Percentiles rank a stretch among this genome's conserved stretches.
These are phyloP conservation scores for Listronotus bonariensis DNA, from an alignment of 1,140 invertebrate species.

Conservation along the genomic window DNA sequence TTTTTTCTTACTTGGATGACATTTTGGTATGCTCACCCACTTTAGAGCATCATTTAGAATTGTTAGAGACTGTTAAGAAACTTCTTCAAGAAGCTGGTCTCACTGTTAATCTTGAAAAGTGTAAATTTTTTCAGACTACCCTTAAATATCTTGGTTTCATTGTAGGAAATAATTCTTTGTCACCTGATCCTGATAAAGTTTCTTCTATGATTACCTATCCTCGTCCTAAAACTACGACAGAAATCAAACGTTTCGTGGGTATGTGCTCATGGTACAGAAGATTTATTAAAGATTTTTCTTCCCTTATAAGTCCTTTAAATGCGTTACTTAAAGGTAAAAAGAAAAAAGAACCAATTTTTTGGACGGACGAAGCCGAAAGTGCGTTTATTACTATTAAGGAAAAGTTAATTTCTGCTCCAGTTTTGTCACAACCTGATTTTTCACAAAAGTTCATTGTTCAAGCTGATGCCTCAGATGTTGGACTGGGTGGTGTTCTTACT, in stretches of 20 bases:
- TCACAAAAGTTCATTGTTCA: slow-evolving; percentile 35
- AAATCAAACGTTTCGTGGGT: slow-evolving; percentile 35
- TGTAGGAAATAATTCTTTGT: slow-evolving; percentile 48
- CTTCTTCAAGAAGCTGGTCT: slow-evolving; percentile 35
- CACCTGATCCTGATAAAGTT: slow-evolving; percentile 42
- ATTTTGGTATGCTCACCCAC: slow-evolving; percentile 48
- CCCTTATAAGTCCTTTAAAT: slow-evolving; percentile 52
- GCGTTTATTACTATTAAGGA: slow-evolving; percentile 37
- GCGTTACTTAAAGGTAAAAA: slow-evolving; percentile 49
- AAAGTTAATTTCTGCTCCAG: slow-evolving; percentile 35
- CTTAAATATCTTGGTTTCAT: slow-evolving; percentile 52
- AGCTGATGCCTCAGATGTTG: slow-evolving; percentile 35
- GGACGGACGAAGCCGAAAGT: too few relatives aligned
- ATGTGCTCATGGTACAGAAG: slow-evolving; percentile 54
- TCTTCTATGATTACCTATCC: slow-evolving; percentile 42
- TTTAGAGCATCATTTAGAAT: slow-evolving; percentile 51
- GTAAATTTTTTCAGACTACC: slow-evolving; percentile 45
- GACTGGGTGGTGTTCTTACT: slow-evolving; percentile 42
- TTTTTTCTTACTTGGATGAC: slow-evolving; percentile 51
- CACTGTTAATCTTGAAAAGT: slow-evolving; percentile 28
- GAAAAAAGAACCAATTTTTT: too few relatives aligned
- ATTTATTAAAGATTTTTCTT: slow-evolving; percentile 55
- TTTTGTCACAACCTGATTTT: slow-evolving; percentile 44
- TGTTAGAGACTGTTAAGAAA: slow-evolving; percentile 38
- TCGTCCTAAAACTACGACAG: slow-evolving; percentile 40